phyloP scores from a whole-genome alignment of 2,113 vertebrate species.

The Castor canadensis region DNA sequence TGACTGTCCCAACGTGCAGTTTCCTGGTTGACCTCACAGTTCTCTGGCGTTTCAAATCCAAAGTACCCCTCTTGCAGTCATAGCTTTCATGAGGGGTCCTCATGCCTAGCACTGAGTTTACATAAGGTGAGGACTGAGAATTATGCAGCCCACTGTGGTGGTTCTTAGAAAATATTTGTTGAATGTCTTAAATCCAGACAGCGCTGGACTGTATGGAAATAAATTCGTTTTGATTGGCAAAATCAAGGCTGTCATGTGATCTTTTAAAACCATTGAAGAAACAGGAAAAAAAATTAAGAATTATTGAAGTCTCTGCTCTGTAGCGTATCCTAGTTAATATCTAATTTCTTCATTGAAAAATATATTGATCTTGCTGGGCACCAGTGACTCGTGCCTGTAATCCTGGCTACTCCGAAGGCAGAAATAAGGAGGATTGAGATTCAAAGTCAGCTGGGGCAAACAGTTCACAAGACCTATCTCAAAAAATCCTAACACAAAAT shows the following conservation, averaged over 20 bases:
- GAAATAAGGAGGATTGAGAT: no score
- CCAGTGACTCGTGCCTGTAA: no score
- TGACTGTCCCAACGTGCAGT: accelerated
- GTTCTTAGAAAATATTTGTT: background rate
- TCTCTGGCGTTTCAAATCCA: background rate
- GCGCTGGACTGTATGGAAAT: background rate
- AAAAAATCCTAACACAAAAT: no score
- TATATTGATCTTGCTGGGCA: background rate
- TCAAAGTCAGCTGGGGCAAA: no score
- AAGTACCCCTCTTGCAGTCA: background rate
- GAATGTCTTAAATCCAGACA: background rate
- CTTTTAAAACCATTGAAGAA: background rate
- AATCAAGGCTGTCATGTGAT: background rate
- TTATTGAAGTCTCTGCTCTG: background rate
- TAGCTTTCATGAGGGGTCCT: background rate
- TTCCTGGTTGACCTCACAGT: background rate
- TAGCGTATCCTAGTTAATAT: background rate
- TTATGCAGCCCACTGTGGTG: accelerated
- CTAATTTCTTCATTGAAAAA: background rate
- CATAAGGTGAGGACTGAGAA: no score
- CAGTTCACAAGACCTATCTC: no score
- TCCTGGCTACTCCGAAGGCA: no score
- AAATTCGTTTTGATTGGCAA: background rate
- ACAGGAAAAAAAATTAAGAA: background rate
- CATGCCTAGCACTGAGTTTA: accelerated